Percentiles rank a stretch among this genome's conserved stretches.
Evolutionary conservation across 2,113 vertebrate species (phyloP).

Genomic region (Brachyistius frenatus): DNA sequence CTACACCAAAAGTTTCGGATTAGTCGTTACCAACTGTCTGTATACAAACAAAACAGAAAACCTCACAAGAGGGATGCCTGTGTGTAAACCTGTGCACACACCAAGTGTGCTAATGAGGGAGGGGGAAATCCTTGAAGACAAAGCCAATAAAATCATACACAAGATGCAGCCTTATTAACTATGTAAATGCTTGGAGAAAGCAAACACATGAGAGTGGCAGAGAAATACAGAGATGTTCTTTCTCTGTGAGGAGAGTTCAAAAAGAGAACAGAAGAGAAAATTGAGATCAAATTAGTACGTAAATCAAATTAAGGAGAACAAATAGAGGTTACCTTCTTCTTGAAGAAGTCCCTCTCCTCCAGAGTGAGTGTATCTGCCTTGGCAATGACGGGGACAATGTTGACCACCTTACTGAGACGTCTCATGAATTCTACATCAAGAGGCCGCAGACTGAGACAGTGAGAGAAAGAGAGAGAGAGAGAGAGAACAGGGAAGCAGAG

Average conservation of each 20-base stretch:
- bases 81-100: slow-evolving; percentile 7
- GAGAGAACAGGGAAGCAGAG: not conserved
- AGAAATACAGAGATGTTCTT: no score
- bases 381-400: slow-evolving; percentile 97
- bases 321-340: slow-evolving; percentile 88
- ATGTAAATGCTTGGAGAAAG: slow-evolving; percentile 12
- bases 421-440: slow-evolving; percentile 99
- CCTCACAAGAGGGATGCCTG: slow-evolving; percentile 6
- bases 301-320: not conserved
- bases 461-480: not conserved
- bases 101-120: slow-evolving; percentile 26
- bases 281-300: not conserved
- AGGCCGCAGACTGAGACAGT: slow-evolving; percentile 89
- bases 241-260: no score
- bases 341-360: slow-evolving; percentile 98
- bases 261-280: not conserved
- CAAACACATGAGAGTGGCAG: not conserved
- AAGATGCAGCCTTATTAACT: slow-evolving; percentile 23
- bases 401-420: slow-evolving; percentile 98
- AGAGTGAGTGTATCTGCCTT: slow-evolving; percentile 97
- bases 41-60: slow-evolving; percentile 47
- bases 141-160: slow-evolving; percentile 28
- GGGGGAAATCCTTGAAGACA: slow-evolving; percentile 14
- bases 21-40: slow-evolving; percentile 11
- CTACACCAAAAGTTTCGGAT: slow-evolving; percentile 36